phyloP scores from a whole-genome alignment of 2,113 vertebrate species.

The Brachyhypopomus gauderio region DNA sequence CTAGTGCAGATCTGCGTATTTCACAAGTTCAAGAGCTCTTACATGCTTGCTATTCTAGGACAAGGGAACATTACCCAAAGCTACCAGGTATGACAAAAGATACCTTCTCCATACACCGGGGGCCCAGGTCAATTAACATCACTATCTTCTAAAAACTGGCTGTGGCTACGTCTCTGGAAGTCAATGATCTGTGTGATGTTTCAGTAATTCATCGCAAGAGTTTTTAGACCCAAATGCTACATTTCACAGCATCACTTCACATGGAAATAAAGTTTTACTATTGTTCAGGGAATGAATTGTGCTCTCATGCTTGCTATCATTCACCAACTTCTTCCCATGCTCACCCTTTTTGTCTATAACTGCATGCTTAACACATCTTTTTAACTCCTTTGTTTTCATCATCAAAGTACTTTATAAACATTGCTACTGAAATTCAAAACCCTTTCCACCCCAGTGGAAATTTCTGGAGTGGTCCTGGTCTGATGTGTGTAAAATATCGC shows the following conservation, averaged over 20 bases:
- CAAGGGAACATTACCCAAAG: conserved; percentile 55
- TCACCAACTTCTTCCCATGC: too few species aligned
- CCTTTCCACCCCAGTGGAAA: background rate
- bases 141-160: conserved; percentile 15
- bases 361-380: conserved; percentile 21
- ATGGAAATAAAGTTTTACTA: background rate
- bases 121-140: conserved; percentile 31
- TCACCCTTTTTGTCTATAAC: background rate
- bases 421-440: conserved; percentile 37
- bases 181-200: background rate
- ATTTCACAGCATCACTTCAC: background rate
- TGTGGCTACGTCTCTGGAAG: conserved; percentile 44
- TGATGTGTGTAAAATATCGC: background rate
- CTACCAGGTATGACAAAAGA: conserved; percentile 58
- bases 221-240: too few species aligned
- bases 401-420: conserved; percentile 30
- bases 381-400: background rate
- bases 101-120: conserved; percentile 45
- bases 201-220: too few species aligned
- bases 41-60: conserved; percentile 65
- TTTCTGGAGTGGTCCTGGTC: background rate
- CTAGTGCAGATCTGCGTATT: conserved; percentile 20
- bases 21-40: conserved; percentile 9
- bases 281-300: too few species aligned
- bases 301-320: too few species aligned